phyloP scores from a whole-genome alignment of 1,140 invertebrate genomes.

The Diabrotica virgifera region DNA sequence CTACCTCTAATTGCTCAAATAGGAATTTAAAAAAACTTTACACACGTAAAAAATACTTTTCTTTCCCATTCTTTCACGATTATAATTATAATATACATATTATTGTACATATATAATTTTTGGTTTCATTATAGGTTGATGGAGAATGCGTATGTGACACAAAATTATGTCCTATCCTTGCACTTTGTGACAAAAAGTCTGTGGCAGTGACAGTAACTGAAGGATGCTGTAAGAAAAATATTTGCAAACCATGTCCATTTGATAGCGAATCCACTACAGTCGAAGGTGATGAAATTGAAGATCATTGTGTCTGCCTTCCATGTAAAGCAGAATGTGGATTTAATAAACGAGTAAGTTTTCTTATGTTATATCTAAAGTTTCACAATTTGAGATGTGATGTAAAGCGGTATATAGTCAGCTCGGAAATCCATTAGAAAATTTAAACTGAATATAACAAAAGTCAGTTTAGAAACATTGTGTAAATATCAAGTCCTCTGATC shows the following conservation, averaged over 20 bases:
- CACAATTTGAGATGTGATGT: no score
- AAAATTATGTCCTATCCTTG: constrained; percentile 34
- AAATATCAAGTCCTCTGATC: neutral
- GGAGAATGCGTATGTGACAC: constrained; percentile 40
- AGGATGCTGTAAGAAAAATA: constrained; percentile 36
- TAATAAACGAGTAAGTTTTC: constrained; percentile 29
- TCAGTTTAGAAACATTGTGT: neutral
- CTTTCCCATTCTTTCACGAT: no score
- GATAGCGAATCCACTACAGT: constrained; percentile 40
- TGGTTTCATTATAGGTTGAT: constrained; percentile 10
- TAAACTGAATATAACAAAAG: no score
- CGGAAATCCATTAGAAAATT: no score
- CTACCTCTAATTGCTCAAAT: no score
- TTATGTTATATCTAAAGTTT: neutral
- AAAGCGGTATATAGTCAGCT: no score
- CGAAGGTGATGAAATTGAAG: constrained; percentile 34
- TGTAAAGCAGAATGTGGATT: constrained; percentile 37
- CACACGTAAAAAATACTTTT: no score
- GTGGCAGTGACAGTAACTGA: constrained; percentile 28
- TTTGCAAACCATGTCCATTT: constrained; percentile 37
- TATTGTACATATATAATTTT: no score
- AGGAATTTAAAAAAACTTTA: no score
- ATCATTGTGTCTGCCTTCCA: constrained; percentile 42
- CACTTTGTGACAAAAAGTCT: constrained; percentile 36
- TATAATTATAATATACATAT: no score